Base-by-base conservation (phyloP, 2,888 invertebrate species). In the Sphaeridia pumilis region DNA sequence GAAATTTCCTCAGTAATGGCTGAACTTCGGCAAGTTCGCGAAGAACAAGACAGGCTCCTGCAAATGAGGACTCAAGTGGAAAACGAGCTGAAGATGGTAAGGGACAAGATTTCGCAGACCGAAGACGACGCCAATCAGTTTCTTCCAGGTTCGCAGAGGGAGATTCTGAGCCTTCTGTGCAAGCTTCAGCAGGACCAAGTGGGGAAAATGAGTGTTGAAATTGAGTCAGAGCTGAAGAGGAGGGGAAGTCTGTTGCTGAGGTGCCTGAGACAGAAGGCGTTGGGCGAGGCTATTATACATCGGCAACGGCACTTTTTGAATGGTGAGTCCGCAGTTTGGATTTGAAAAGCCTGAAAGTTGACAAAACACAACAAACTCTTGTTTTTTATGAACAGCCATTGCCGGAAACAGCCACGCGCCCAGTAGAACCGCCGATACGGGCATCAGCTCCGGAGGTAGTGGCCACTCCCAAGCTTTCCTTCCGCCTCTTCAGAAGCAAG, bases 121-220 rank as follows among this genome's bases (percentile, higher is more conserved):
- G 90, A 92, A 71, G 87, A 90, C 43, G 59, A 60, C 17, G 63
- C 63, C 1, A 50, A 52, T 14, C 55, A 61, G 34, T 63, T 60
- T 28, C 49, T 63, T 5, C 63, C 85, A 57, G 85, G 87, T 49
- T 89, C 93, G 60, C 93, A 95, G 72, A 77, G 87, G 38, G 94
- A 95, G 69, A 80, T 94, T 52, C 71, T 89, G 54, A 82, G 85
- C 22, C 74, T 95, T 46, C 81, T 95, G 69, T 87, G 90, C 67
- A 80, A 87, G 61, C 90, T 94, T 35, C 93, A 94, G 69, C 88
- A 92, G 71, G 75, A 93, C 52, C 94, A 94, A 72, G 90, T 93
- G 0, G 89, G 92, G 70, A 94, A 90, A 73, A 81, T 87, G 72
- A 56, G 56, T 12, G 55, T 72, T 27, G 90, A 92, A 65, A 75